Percentiles rank a stretch among this genome's conserved stretches.
Conservation (phyloP, 2,888 invertebrate genomes). For the Cataglyphis altisquamis region DNA sequence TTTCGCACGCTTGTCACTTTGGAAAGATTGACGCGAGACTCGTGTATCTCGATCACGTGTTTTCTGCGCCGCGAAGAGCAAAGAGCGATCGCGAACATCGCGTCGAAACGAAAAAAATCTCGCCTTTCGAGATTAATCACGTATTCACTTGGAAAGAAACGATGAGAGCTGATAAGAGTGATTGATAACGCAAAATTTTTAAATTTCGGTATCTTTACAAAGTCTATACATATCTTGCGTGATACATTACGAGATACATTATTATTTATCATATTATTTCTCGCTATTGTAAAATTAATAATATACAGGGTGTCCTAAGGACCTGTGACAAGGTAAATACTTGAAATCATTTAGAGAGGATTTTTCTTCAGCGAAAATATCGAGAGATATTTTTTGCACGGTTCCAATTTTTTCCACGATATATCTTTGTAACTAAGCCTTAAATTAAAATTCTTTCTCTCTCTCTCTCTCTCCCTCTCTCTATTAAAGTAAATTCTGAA, state of each 20-base stretch:
- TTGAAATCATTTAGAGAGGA: no score
- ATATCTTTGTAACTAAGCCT: no score
- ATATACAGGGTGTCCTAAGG: neutral
- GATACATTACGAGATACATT: neutral
- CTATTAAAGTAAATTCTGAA: no score
- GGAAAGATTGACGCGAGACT: neutral
- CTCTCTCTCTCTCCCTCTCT: no score
- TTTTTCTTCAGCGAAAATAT: no score
- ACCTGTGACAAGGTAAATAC: no score
- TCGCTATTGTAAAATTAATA: neutral
- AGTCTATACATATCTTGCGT: neutral
- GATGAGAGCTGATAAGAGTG: neutral
- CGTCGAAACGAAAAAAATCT: neutral
- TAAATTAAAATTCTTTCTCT: no score
- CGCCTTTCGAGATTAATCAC: slow-evolving; percentile 4
- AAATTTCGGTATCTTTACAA: neutral
- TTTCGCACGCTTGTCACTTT: neutral
- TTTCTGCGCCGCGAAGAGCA: neutral
- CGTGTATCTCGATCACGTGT: neutral
- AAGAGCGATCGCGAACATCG: neutral
- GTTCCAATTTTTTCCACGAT: no score
- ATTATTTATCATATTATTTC: neutral
- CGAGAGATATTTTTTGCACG: no score
- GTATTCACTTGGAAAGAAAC: neutral
- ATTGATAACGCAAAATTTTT: neutral